phyloP scores from a whole-genome alignment of 2,797 vertebrate genomes.

The Alauda arvensis region DNA sequence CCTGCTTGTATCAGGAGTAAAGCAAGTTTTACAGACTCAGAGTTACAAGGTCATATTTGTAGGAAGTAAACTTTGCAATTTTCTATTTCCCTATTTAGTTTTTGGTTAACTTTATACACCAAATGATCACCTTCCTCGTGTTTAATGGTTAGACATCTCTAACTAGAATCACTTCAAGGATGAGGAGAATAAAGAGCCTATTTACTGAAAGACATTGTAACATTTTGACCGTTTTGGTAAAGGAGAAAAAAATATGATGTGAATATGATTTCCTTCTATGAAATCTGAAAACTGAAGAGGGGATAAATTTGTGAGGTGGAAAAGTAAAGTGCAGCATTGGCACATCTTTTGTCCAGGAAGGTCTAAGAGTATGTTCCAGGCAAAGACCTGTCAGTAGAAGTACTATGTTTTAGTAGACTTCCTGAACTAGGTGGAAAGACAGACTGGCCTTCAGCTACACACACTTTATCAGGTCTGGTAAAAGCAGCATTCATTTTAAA shows the following conservation, averaged over 20 bases:
- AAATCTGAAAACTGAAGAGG: background rate
- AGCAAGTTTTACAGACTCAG: background rate
- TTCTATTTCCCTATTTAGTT: background rate
- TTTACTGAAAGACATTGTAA: background rate
- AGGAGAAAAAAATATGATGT: background rate
- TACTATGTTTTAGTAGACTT: background rate
- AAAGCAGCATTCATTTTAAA: background rate
- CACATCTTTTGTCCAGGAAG: background rate
- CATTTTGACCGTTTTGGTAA: background rate
- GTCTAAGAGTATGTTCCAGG: background rate
- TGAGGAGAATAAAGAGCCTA: background rate
- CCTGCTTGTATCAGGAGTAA: background rate
- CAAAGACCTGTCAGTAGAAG: background rate
- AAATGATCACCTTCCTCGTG: background rate
- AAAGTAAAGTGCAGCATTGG: background rate
- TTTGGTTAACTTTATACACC: background rate
- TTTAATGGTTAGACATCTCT: background rate
- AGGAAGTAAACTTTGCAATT: background rate
- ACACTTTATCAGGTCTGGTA: background rate
- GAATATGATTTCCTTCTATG: background rate
- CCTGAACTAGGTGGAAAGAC: background rate
- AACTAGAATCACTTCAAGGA: background rate
- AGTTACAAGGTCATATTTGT: background rate
- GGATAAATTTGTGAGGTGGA: background rate
- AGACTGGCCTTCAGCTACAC: background rate